These are phyloP conservation scores for Nematopogon swammerdamellus DNA, from an alignment of 2,888 invertebrate genomes.

Conservation along the genomic window DNA sequence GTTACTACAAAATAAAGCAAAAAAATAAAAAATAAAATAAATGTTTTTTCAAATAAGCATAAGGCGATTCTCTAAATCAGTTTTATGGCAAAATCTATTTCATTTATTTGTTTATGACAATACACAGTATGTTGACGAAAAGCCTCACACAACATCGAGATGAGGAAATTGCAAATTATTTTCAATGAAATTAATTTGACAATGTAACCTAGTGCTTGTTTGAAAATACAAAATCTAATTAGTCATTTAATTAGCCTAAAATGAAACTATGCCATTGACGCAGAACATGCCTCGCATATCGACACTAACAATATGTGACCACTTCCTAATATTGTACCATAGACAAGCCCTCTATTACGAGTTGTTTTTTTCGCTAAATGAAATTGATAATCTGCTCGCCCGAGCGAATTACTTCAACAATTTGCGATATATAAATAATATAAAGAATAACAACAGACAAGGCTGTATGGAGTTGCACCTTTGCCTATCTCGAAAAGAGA, in stretches of 20 bases:
- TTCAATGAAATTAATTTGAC: not conserved
- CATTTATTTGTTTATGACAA: no score
- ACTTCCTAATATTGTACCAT: no score
- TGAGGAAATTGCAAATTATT: constrained; percentile 11
- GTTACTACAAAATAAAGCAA: constrained; percentile 19
- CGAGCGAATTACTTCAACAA: no score
- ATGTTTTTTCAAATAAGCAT: constrained; percentile 44
- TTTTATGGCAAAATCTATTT: no score
- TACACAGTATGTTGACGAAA: constrained; percentile 15
- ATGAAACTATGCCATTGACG: constrained; percentile 32
- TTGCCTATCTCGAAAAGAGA: no score
- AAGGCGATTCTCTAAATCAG: constrained; percentile 33
- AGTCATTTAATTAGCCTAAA: not conserved
- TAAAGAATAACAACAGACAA: no score
- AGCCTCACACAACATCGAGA: constrained; percentile 11
- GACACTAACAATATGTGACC: constrained; percentile 10
- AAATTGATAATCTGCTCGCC: no score
- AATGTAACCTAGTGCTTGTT: constrained; percentile 42
- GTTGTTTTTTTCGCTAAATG: no score
- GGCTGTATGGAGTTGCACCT: no score
- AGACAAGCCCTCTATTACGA: no score
- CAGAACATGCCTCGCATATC: constrained; percentile 35
- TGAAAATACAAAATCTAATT: constrained; percentile 30
- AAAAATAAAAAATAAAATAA: constrained; percentile 36
- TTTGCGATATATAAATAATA: no score